Percentiles rank a stretch among this genome's conserved stretches.
Evolutionary conservation across 92 coral and sea anemone species (phyloP).

Genomic region (Porites lobata): DNA sequence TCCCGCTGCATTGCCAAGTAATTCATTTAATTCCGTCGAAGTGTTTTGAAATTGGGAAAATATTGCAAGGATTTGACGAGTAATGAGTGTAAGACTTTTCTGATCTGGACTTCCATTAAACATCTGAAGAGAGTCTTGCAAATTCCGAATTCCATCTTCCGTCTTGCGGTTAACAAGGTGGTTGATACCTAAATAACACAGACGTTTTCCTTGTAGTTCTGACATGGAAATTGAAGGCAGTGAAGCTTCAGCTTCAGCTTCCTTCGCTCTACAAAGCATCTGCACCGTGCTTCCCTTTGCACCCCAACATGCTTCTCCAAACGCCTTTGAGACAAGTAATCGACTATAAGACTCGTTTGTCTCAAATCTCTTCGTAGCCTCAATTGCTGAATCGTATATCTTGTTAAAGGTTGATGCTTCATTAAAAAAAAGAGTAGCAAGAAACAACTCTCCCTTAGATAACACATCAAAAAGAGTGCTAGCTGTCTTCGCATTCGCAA

Average conservation of each 20-base stretch:
- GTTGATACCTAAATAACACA: constrained; percentile 7
- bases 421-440: background rate
- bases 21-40: no score
- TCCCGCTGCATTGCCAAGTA: no score
- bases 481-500: background rate
- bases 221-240: background rate
- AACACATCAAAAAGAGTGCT: background rate
- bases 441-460: background rate
- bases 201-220: background rate
- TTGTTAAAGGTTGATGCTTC: background rate
- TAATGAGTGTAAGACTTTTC: background rate
- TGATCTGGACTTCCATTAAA: background rate
- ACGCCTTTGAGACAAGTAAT: constrained; percentile 12
- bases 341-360: background rate
- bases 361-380: background rate
- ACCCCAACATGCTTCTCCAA: background rate
- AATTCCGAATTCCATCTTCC: background rate
- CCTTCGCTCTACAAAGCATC: background rate
- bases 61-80: background rate
- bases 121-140: background rate
- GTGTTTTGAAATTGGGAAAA: background rate
- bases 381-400: constrained; percentile 24
- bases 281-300: background rate
- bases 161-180: background rate
- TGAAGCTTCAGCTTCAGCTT: background rate